A percentile compares a stretch with the other conserved stretches of the same genome.
Conservation (phyloP, 2,797 vertebrate species). For the Vipera latastei region DNA sequence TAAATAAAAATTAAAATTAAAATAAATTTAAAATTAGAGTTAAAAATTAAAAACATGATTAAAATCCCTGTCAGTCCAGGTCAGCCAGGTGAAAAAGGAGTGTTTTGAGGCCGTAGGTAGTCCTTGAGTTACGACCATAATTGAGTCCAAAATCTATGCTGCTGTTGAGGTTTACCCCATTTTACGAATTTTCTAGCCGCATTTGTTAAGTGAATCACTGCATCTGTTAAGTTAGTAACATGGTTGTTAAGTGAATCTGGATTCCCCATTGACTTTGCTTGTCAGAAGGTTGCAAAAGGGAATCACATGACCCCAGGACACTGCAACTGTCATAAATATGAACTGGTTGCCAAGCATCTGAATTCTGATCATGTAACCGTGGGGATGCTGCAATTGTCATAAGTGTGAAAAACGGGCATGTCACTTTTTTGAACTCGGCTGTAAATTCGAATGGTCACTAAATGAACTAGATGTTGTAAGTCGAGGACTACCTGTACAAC, state of each 20-base stretch:
- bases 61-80: too few relatives aligned
- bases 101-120: neutral
- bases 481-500: neutral
- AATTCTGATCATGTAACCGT: neutral
- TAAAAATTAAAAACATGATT: too few relatives aligned
- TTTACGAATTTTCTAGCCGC: neutral
- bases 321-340: neutral
- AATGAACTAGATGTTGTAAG: neutral
- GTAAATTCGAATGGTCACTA: neutral
- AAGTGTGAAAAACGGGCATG: neutral
- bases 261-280: neutral
- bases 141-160: neutral
- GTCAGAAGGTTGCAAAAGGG: neutral
- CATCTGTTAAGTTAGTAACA: neutral
- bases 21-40: too few relatives aligned
- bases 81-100: too few relatives aligned
- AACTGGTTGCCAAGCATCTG: neutral
- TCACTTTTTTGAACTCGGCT: neutral
- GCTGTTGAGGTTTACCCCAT: neutral
- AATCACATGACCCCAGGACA: neutral
- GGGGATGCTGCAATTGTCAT: neutral
- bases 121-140: neutral
- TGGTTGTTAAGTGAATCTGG: neutral
- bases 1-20: too few relatives aligned
- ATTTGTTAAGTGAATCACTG: neutral